phyloP scores from a whole-genome alignment of 2,797 vertebrate genomes.

The Choloepus didactylus region DNA sequence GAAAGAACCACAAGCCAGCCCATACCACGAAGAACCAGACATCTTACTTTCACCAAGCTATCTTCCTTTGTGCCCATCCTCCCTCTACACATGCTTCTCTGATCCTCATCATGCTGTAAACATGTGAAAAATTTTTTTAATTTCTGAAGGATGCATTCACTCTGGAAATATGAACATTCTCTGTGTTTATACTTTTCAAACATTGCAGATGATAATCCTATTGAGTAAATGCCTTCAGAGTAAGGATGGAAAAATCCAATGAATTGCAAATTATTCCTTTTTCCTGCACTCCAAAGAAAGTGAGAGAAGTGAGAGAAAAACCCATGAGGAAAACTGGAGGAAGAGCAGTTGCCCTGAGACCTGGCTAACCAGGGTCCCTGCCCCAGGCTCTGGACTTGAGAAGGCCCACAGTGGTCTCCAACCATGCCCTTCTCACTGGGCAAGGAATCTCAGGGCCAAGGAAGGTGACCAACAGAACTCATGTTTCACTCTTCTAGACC shows the following conservation, averaged over 20 bases:
- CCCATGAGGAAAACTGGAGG: too few species aligned
- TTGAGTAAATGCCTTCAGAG: background rate
- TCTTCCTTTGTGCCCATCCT: background rate
- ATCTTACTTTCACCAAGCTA: background rate
- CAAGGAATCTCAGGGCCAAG: too few species aligned
- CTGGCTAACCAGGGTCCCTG: background rate
- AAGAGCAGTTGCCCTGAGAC: background rate
- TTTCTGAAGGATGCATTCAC: background rate
- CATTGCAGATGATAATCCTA: background rate
- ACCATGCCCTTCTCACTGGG: background rate
- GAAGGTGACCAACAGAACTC: background rate
- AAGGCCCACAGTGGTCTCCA: background rate
- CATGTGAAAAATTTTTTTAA: background rate
- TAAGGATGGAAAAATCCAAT: slow-evolving; percentile 3
- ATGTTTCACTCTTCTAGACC: background rate
- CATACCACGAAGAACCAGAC: background rate
- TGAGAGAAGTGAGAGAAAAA: background rate
- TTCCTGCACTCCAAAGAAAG: background rate
- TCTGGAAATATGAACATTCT: background rate
- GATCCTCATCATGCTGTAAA: background rate
- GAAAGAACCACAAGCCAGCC: too few species aligned
- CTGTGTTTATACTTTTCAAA: background rate
- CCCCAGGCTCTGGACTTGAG: background rate
- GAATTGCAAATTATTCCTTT: background rate
- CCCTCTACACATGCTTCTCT: background rate